Conservation (phyloP, 92 coral and sea anemone genomes). For the Zoanthus sociatus region DNA sequence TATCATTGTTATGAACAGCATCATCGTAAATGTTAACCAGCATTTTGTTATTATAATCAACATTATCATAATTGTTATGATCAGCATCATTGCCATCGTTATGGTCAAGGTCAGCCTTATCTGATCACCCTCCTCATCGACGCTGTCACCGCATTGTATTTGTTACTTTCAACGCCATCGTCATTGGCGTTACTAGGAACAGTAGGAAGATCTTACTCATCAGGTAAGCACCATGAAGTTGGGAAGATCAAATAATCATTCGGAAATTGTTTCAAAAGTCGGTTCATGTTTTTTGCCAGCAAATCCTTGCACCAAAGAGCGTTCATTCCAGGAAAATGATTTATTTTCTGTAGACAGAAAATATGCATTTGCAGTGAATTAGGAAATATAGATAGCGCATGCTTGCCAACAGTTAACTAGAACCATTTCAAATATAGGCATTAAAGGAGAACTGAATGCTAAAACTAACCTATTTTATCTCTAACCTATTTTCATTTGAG, state of each 20-base stretch:
- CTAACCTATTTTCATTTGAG: too few species aligned
- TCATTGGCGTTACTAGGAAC: too few species aligned
- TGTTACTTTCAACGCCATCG: too few species aligned
- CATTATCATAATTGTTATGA: neutral
- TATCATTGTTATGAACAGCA: neutral
- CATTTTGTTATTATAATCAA: neutral
- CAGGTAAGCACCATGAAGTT: slow-evolving; percentile 95
- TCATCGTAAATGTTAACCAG: neutral
- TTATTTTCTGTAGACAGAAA: slow-evolving; percentile 80
- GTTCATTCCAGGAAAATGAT: slow-evolving; percentile 99
- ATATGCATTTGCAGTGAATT: too few species aligned
- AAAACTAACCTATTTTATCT: too few species aligned
- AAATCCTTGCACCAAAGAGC: slow-evolving; percentile 97
- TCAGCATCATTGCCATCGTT: neutral
- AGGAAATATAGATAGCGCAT: too few species aligned
- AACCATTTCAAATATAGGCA: too few species aligned
- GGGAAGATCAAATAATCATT: slow-evolving; percentile 99
- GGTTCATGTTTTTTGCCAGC: slow-evolving; percentile 95
- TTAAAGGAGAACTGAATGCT: too few species aligned
- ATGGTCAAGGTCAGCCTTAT: neutral
- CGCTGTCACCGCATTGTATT: neutral
- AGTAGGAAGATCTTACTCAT: slow-evolving; percentile 76
- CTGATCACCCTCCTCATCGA: neutral
- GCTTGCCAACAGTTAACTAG: too few species aligned
- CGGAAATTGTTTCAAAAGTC: slow-evolving; percentile 96